A percentile compares a stretch with the other conserved stretches of the same genome.
These are phyloP conservation scores for Stenodera caucasica DNA, from an alignment of 2,888 invertebrate species.

Conservation along the genomic window DNA sequence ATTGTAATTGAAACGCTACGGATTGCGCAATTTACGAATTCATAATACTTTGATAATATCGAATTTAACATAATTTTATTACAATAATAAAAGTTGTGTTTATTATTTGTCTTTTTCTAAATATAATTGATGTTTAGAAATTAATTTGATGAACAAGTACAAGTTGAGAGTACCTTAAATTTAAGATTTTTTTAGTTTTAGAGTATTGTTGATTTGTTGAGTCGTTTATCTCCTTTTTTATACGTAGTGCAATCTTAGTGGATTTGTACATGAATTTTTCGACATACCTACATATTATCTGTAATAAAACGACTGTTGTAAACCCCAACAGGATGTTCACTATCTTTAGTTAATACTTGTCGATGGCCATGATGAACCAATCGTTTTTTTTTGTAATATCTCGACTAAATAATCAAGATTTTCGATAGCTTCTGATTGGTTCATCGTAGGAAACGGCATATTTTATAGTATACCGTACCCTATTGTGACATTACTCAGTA, in stretches of 20 bases:
- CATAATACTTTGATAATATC: conserved; percentile 24
- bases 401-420: conserved; percentile 17
- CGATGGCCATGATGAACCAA: not conserved
- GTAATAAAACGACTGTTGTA: conserved; percentile 46
- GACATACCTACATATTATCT: conserved; percentile 28
- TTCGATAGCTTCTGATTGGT: not conserved
- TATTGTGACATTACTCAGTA: conserved; percentile 46
- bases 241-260: conserved; percentile 38
- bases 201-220: conserved; percentile 30
- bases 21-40: conserved; percentile 37
- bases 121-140: conserved; percentile 11
- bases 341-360: conserved; percentile 19
- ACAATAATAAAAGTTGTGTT: not conserved
- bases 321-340: conserved; percentile 45
- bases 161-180: conserved; percentile 20
- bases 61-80: conserved; percentile 13
- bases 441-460: conserved; percentile 14
- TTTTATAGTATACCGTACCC: conserved; percentile 38
- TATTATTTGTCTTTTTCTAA: not conserved
- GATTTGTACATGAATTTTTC: conserved; percentile 35
- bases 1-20: conserved; percentile 23
- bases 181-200: conserved; percentile 26
- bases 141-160: conserved; percentile 14
- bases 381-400: not conserved
- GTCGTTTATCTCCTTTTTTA: conserved; percentile 29